Base-by-base conservation (phyloP, 2,113 vertebrate genomes). In the Eupsittula cactorum region DNA sequence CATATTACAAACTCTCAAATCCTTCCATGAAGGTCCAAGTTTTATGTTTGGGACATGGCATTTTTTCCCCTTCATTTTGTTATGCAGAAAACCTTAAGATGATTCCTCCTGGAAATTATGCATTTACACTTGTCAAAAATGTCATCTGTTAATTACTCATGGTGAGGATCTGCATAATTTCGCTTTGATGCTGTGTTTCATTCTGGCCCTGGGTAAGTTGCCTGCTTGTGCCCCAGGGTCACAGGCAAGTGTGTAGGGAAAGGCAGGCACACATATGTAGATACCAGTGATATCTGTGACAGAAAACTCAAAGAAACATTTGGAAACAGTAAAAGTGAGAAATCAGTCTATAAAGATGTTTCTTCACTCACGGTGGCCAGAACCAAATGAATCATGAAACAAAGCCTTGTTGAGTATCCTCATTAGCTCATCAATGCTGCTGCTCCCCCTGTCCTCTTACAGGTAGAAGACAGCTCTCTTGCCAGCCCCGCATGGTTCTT, bases 211-310 rank as follows among this genome's bases (percentile, higher is more conserved):
- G 69, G 28, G 4, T 28, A 62, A 91, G 64, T 4, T 57, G 29
- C n/a, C 17, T 57, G 4, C 59, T n/a, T 4, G 33, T 55, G 63
- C 64, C 59, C 62, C n/a, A 21, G 46, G 69, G 76, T 35, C 68
- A 31, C 6, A 13, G 24, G 6, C 16, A 29, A 41, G 33, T 0
- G 24, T 6, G 3, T 0, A 12, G 39, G 53, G 41, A 77, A 73
- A 65, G 44, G 64, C 47, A 79, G 46, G 52, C 76, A 10, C 4
- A 21, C 13, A 5, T 14, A n/a, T 62, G 59, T 7, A 31, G 67
- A 15, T 33, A 62, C 13, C 0, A 11, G 39, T 0, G 12, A 39
- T 7, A 37, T 3, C 55, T 23, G 35, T 3, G n/a, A 19, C 46
- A 75, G 69, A 68, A 47, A 41, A 18, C 69, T 70, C 46, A 44